These are phyloP conservation scores for Eupsilia transversa DNA, from an alignment of 2,888 invertebrate species.

Conservation along the genomic window DNA sequence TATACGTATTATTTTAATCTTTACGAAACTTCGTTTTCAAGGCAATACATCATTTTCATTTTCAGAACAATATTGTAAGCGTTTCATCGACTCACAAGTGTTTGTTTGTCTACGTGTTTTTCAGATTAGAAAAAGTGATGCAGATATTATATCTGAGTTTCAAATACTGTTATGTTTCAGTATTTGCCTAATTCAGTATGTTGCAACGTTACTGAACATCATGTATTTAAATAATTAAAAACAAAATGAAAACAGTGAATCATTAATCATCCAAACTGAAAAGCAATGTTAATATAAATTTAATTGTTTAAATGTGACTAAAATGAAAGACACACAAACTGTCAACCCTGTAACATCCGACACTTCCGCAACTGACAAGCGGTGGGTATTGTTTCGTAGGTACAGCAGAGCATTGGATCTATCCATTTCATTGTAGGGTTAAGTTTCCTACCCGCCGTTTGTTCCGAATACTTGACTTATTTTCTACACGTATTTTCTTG, in stretches of 20 bases:
- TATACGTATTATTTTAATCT: neutral
- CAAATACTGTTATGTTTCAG: neutral
- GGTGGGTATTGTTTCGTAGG: constrained; percentile 77
- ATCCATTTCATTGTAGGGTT: constrained; percentile 71
- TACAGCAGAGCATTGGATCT: constrained; percentile 73
- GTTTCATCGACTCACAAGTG: neutral
- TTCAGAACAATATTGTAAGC: neutral
- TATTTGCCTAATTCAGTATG: neutral
- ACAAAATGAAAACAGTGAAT: constrained; percentile 7
- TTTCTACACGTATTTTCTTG: constrained; percentile 59
- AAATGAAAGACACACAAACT: constrained; percentile 53
- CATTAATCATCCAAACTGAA: constrained; percentile 15
- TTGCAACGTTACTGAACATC: neutral
- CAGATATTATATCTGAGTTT: neutral
- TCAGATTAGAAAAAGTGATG: neutral
- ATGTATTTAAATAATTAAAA: constrained; percentile 3
- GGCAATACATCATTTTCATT: neutral
- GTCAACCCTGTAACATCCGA: constrained; percentile 73
- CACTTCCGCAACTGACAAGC: constrained; percentile 74
- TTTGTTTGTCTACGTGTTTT: neutral
- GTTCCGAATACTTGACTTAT: constrained; percentile 57
- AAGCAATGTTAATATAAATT: constrained; percentile 33
- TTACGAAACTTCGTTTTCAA: neutral
- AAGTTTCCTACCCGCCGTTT: constrained; percentile 61
- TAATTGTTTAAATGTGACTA: constrained; percentile 37